Percentiles rank a stretch among this genome's conserved stretches.
Evolutionary conservation across 2,113 vertebrate genomes (phyloP).

Genomic region (pig (Sus scrofa)): T2T-Sscrofa CM000813.6:93277001-93277500

Average conservation of each 20-base stretch:
- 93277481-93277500: constrained; percentile 14
- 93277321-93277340: constrained; percentile 22
- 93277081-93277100: constrained; percentile 80
- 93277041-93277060: constrained; percentile 87
- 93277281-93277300: background rate
- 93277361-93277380: background rate
- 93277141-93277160: constrained; percentile 80
- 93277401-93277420: constrained; percentile 17
- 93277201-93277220: constrained; percentile 76
- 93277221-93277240: constrained; percentile 63
- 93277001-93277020: constrained; percentile 87
- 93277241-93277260: constrained; percentile 67
- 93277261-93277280: constrained; percentile 17
- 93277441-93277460: background rate
- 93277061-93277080: constrained; percentile 85
- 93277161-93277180: constrained; percentile 84
- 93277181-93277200: constrained; percentile 84
- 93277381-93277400: constrained; percentile 1
- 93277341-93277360: background rate
- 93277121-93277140: constrained; percentile 87
- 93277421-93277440: background rate
- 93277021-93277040: constrained; percentile 87
- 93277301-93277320: constrained; percentile 18
- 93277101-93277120: constrained; percentile 69
- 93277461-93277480: background rate